A percentile compares a stretch with the other conserved stretches of the same genome.
Evolutionary conservation across 2,888 invertebrate species (phyloP).

Genomic region (Coenonympha arcania): DNA sequence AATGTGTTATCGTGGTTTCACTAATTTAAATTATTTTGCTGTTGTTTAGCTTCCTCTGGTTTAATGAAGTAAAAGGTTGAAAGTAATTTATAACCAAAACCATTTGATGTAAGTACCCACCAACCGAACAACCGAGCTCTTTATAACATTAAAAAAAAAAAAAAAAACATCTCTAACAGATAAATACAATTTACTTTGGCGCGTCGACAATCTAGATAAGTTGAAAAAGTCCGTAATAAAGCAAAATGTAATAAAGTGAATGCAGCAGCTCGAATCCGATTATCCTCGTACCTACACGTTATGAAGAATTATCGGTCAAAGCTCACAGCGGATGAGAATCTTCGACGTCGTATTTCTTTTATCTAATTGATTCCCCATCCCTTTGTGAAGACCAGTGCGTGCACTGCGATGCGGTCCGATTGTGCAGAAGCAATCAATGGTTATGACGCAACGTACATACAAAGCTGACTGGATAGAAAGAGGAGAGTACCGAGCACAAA

Average conservation of each 20-base stretch:
- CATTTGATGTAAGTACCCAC: too few species aligned
- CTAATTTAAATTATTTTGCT: too few species aligned
- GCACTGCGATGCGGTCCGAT: slow-evolving; percentile 48
- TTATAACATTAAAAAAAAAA: not conserved
- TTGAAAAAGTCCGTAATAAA: not conserved
- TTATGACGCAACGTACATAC: slow-evolving; percentile 42
- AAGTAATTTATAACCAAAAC: too few species aligned
- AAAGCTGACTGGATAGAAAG: slow-evolving; percentile 20
- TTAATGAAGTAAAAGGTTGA: too few species aligned
- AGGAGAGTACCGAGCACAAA: not conserved
- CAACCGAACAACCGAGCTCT: too few species aligned
- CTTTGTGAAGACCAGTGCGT: slow-evolving; percentile 56
- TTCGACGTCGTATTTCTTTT: slow-evolving; percentile 54
- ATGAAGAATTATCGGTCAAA: slow-evolving; percentile 20
- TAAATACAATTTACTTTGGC: not conserved
- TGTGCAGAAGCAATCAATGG: slow-evolving; percentile 61
- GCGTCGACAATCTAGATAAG: not conserved
- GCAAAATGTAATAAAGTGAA: slow-evolving; percentile 11
- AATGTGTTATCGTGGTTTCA: too few species aligned
- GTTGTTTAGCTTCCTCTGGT: too few species aligned
- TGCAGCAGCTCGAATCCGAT: slow-evolving; percentile 9
- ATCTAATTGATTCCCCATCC: slow-evolving; percentile 61
- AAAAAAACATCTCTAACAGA: not conserved
- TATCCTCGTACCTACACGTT: slow-evolving; percentile 12
- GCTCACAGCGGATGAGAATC: slow-evolving; percentile 47